Conservation (phyloP, 2,113 vertebrate species). For the Thermophis baileyi region DNA sequence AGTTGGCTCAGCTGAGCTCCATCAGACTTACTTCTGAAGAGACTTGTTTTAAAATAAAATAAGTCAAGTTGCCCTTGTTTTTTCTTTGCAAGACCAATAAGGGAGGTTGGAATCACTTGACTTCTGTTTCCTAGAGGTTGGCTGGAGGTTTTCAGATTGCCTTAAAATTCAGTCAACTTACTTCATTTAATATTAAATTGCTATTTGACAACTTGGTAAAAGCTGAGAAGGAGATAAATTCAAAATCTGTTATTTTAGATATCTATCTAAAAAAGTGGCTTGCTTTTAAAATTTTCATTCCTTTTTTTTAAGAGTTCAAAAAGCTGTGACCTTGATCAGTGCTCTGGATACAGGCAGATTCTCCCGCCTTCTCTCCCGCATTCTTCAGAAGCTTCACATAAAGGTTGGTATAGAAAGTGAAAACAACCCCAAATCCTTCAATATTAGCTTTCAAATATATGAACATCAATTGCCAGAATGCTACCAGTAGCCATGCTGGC, state of each 20-base stretch:
- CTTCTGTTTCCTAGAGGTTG: not conserved
- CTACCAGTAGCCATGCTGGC: not conserved
- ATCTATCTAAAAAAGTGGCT: too few relatives aligned
- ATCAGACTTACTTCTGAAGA: not conserved
- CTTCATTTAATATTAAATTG: not conserved
- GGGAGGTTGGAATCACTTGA: not conserved
- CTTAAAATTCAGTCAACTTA: not conserved
- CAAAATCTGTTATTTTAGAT: too few relatives aligned
- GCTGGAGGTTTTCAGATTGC: not conserved
- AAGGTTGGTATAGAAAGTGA: conserved; percentile 76
- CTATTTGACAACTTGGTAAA: not conserved
- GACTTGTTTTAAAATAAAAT: not conserved
- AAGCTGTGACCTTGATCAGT: conserved; percentile 86
- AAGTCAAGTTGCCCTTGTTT: too few relatives aligned
- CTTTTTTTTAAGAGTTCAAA: conserved; percentile 79
- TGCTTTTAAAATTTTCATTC: not conserved
- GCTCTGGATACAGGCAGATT: conserved; percentile 82
- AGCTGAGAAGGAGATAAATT: not conserved
- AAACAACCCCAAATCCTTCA: not conserved
- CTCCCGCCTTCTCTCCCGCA: conserved; percentile 84
- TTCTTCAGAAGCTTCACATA: conserved; percentile 91
- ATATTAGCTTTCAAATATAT: not conserved
- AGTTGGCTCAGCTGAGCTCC: not conserved
- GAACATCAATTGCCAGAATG: not conserved
- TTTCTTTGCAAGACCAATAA: not conserved